phyloP scores from a whole-genome alignment of 2,797 vertebrate species.

The Phoebastria nigripes region DNA sequence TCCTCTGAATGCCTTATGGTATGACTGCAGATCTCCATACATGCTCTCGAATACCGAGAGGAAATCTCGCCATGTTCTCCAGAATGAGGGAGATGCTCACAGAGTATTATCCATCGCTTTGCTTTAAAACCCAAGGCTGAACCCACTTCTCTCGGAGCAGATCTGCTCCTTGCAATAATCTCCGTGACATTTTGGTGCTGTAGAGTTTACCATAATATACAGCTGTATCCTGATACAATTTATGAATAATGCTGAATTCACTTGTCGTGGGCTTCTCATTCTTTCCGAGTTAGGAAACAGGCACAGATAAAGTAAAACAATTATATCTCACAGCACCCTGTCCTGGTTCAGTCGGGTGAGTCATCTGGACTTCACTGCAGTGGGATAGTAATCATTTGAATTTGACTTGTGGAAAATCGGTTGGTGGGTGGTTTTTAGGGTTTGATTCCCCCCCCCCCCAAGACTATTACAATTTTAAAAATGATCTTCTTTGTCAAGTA shows the following conservation, averaged over 20 bases:
- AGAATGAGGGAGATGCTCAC: neutral
- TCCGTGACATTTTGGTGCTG: neutral
- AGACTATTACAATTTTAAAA: neutral
- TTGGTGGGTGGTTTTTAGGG: neutral
- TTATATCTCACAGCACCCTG: neutral
- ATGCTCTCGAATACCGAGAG: fast-evolving
- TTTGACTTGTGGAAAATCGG: neutral
- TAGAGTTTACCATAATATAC: neutral
- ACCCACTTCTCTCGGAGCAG: neutral
- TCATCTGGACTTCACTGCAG: neutral
- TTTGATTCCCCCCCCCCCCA: fast-evolving
- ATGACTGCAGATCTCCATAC: neutral
- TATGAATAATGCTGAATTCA: neutral
- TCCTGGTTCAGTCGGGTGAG: neutral
- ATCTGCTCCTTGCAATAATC: neutral
- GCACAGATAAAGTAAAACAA: neutral
- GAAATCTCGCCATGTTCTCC: neutral
- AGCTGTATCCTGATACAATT: neutral
- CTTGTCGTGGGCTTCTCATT: neutral
- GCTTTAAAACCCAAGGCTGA: neutral
- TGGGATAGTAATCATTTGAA: neutral
- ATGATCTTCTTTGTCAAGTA: neutral
- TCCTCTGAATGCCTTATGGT: neutral
- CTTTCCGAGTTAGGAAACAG: neutral
- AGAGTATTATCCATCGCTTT: neutral